Base-by-base conservation (phyloP, 2,113 vertebrate genomes). In the Indri indri region DNA sequence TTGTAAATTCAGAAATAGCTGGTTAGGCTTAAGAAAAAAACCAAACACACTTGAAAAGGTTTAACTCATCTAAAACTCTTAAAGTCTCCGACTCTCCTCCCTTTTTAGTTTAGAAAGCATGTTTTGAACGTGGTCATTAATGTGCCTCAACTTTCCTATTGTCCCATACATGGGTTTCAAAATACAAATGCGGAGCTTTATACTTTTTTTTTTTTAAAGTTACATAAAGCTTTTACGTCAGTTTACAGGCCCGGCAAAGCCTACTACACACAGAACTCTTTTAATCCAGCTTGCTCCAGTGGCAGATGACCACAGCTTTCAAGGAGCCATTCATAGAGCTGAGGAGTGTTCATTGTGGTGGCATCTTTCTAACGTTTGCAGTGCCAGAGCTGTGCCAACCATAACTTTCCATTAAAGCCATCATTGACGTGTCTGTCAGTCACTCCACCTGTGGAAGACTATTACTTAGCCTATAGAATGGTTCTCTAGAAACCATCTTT, bases 391-490 rank as follows among this genome's bases (percentile, higher is more conserved):
- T 27, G 30, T 63, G 77, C 82, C 85, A 70, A 47, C 7, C 70
- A 22, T 25, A 45, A 32, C 22, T 23, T 37, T 16, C 7, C 10
- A 20, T 10, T 34, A 42, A 20, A 85, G 54, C 63, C 22, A 0
- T 42, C 79, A 40, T 0, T 13, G 25, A 50, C 0, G 1, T 12
- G 57, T 2, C 68, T 83, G 42, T 47, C 16, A 1, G n/a, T 76
- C 20, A 6, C 76, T 42, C 18, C 4, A 1, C 73, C 4, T 0
- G 22, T 4, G 9, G 66, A 73, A 73, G 40, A 42, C 61, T 57
- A 12, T 3, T 11, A 0, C 37, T 52, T 23, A n/a, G 32, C 42
- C n/a, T 68, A n/a, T 0, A 2, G 42, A 40, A 42, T 7, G 0
- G 23, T 84, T 40, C 61, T 68, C 50, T 34, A 57, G 30, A 82